Evolutionary conservation across 2,888 invertebrate species (phyloP), one percentile per base, ranked within the genome.

Genomic region (Tipula lateralis): DNA sequence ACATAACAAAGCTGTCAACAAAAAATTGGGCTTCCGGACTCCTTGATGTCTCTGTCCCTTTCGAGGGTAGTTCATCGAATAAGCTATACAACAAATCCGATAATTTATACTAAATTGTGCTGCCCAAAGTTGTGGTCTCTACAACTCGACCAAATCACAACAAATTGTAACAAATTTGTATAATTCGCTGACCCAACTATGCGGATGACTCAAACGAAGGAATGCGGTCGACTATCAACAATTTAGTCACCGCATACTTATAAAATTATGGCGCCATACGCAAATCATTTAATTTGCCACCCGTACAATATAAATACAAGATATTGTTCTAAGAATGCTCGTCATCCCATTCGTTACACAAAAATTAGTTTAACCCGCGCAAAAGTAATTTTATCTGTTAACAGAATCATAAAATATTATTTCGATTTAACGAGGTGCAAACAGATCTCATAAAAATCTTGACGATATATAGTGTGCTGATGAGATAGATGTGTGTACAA

Each of bases 21-120:
- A n/a, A n/a, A n/a, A n/a, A n/a, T n/a, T n/a, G n/a, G n/a, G n/a
- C n/a, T n/a, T n/a, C 93, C 16, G 92, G 89, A 86, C 92, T 91
- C 82, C 93, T 92, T 0, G 94, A 93, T 1, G 94, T 94, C n/a
- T 94, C 88, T 5, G 91, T 91, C 0, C 94, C 94, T 84, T 92
- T 92, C 30, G 92, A 91, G 86, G 91, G 89, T 3, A 93, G 89
- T 87, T 94, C 93, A 87, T 94, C 94, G 88, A 94, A 92, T 30
- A 94, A 88, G 0, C 93, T 93, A 88, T 95, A 94, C n/a, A n/a
- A 89, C 98, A 97, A 84, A 98, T 92, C 87, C 95, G 94, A 87
- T 98, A 97, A 85, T 94, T 93, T 85, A 98, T 92, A 88, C 94
- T 93, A 87, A 95, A 93, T 88, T 95, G 93, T 89, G 94, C 93